phyloP scores from a whole-genome alignment of 2,888 invertebrate species.

The Ramazzottius varieornatus region DNA sequence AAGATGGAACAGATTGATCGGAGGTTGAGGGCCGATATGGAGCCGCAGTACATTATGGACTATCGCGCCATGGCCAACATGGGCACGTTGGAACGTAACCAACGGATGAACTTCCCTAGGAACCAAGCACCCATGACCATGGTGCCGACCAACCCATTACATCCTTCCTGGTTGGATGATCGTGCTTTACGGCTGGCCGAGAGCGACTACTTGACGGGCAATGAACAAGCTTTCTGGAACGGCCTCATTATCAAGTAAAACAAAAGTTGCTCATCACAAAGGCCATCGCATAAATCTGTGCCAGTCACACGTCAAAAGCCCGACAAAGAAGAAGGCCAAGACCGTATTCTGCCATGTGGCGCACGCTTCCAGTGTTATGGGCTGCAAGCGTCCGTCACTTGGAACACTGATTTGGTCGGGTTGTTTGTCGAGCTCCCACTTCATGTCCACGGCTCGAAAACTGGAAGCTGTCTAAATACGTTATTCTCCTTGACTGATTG shows the following conservation, averaged over 20 bases:
- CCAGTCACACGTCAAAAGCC: too few relatives aligned
- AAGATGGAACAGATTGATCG: neutral
- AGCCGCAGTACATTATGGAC: neutral
- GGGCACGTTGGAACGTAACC: neutral
- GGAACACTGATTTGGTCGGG: too few relatives aligned
- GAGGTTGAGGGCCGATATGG: neutral
- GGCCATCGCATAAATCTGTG: too few relatives aligned
- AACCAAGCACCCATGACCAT: neutral
- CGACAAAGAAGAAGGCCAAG: too few relatives aligned
- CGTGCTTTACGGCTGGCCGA: neutral
- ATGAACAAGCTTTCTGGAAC: neutral
- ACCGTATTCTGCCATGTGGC: too few relatives aligned
- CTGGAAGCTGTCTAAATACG: too few relatives aligned
- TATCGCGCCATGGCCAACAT: neutral
- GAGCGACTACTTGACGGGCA: neutral
- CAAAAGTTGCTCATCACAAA: too few relatives aligned
- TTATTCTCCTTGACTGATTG: too few relatives aligned
- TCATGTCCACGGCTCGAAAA: too few relatives aligned
- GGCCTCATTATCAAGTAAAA: neutral
- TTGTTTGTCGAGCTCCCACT: too few relatives aligned
- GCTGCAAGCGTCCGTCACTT: too few relatives aligned
- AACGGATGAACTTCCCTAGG: neutral
- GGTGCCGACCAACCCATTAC: neutral
- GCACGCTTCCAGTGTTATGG: too few relatives aligned
- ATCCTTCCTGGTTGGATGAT: constrained; percentile 3